Percentiles rank a stretch among this genome's conserved stretches.
These are phyloP conservation scores for Conger conger DNA, from an alignment of 2,113 vertebrate genomes.

Conservation along the genomic window DNA sequence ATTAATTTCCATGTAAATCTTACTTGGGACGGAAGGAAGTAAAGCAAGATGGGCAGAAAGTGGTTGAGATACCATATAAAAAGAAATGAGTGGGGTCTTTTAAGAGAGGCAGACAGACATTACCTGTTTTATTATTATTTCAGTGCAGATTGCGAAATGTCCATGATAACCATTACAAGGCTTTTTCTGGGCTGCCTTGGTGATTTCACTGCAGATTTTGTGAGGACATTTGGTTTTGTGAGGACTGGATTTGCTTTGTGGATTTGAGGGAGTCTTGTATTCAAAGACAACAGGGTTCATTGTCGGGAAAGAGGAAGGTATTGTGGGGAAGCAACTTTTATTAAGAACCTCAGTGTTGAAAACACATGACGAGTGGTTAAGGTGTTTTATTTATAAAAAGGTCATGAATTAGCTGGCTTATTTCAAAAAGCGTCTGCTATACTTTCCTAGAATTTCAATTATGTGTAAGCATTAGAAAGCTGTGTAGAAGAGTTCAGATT, in stretches of 20 bases:
- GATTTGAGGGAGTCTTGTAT: not conserved
- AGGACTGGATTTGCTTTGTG: not conserved
- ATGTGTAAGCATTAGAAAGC: conserved; percentile 42
- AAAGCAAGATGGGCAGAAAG: conserved; percentile 4
- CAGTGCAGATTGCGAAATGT: conserved; percentile 11
- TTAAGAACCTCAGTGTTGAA: conserved; percentile 1
- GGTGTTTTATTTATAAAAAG: not conserved
- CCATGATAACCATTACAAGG: conserved; percentile 3
- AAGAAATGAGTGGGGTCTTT: not conserved
- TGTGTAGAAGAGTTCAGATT: conserved; percentile 41
- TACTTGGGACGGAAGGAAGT: conserved; percentile 17
- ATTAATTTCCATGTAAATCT: conserved; percentile 44
- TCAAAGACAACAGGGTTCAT: not conserved
- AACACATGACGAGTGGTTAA: not conserved
- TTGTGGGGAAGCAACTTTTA: not conserved
- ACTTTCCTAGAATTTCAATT: conserved; percentile 36
- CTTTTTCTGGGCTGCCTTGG: conserved; percentile 3
- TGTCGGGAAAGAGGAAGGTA: not conserved
- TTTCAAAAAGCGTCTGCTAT: conserved; percentile 12
- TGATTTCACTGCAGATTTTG: not conserved
- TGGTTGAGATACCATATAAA: conserved; percentile 14
- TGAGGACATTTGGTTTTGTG: not conserved
- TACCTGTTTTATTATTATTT: conserved; percentile 19
- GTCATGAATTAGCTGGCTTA: conserved; percentile 13
- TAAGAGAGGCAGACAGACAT: not conserved